A percentile compares a stretch with the other conserved stretches of the same genome.
Evolutionary conservation across 2,888 invertebrate species (phyloP).

Genomic region (Keiferia lycopersicella): DNA sequence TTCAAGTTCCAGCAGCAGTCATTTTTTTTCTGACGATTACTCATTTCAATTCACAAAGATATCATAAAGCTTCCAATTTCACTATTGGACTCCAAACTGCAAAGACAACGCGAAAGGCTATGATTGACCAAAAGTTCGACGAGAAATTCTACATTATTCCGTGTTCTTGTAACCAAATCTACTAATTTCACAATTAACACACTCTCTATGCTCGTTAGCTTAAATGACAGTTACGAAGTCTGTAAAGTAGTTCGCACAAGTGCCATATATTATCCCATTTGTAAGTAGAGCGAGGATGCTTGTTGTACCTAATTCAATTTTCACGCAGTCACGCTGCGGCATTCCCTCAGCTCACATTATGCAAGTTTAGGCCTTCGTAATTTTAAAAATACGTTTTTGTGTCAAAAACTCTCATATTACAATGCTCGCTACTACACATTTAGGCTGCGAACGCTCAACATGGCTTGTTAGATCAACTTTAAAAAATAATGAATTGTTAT

Average conservation of each 20-base stretch:
- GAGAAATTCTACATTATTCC: no score
- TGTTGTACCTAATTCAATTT: conserved; percentile 8
- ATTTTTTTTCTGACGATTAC: no score
- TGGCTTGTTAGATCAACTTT: no score
- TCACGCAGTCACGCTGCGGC: not conserved
- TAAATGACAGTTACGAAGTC: not conserved
- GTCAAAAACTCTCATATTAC: not conserved
- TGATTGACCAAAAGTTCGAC: no score
- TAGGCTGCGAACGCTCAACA: no score
- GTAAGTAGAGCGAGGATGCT: conserved; percentile 1
- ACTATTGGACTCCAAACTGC: no score
- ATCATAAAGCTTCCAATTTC: no score
- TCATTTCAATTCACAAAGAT: no score
- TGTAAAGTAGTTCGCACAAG: not conserved
- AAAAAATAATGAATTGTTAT: not conserved
- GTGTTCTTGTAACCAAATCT: not conserved
- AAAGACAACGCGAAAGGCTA: no score
- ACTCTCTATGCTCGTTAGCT: not conserved
- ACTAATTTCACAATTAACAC: not conserved
- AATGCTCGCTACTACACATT: no score
- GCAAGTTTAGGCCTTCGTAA: not conserved
- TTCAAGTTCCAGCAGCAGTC: no score
- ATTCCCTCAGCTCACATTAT: not conserved
- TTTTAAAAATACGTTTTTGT: not conserved
- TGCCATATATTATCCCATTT: conserved; percentile 8